Base-by-base conservation (phyloP, 2,113 vertebrate species). In the Melanostigma gelatinosum region DNA sequence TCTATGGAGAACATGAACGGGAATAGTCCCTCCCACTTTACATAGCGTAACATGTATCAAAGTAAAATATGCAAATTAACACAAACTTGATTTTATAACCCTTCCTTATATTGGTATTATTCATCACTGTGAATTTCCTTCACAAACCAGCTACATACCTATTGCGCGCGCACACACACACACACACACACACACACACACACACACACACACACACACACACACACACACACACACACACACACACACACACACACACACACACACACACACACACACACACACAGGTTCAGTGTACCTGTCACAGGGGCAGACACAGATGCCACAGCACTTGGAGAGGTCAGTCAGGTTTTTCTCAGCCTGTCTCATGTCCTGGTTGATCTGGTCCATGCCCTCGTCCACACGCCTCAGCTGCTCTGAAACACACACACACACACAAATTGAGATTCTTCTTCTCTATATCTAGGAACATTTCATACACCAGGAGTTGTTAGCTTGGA, bases 261-360 rank as follows among this genome's bases (percentile, higher is more conserved):
- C 18, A 0, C 20, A n/a, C 54, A 60, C 55, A 13, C 42, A 76
- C 32, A 68, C n/a, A 54, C 22, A 58, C 52, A 40, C 29, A 69
- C n/a, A n/a, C n/a, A n/a, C n/a, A 75, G 75, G 18, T 7, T 29
- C 24, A 4, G 36, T 32, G 12, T 90, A 99, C 98, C 97, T 97
- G 93, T 97, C 96, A 90, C 97, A 98, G 75, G 98, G 97, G 89
- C 97, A 99, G 68, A 99, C 95, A 86, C 98, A 99, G 69, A 99
- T 93, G 12, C 97, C 98, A 83, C 98, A 99, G 87, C 98, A 99
- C 81, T 97, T 99, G 80, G 96, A 97, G 78, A 99, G 97, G 80
- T 99, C 97, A 2, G 96, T 98, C 85, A 99, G 93, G 81, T 98
- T 98, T 90, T 96, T 99, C 94, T 99, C 98, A 58, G 98, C 97